Evolutionary conservation across 2,888 invertebrate species (phyloP).

Genomic region (Ophonus ardosiacus): DNA sequence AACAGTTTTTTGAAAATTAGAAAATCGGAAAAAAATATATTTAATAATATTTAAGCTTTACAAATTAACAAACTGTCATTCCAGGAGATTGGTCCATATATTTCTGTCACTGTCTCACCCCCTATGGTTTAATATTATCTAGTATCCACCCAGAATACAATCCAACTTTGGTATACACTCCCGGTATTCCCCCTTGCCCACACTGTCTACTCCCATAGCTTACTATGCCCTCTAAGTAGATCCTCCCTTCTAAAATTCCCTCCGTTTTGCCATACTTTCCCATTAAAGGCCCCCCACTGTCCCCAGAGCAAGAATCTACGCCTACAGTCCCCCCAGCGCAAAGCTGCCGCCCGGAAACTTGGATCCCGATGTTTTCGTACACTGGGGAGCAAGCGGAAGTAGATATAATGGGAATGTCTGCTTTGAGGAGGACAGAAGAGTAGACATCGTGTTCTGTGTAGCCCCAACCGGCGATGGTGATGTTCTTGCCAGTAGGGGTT

Average conservation of each 20-base stretch:
- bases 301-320: conserved; percentile 86
- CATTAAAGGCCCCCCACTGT: conserved; percentile 89
- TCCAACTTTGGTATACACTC: conserved; percentile 71
- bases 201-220: conserved; percentile 65
- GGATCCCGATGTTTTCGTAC: conserved; percentile 75
- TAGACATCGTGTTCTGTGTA: conserved; percentile 73
- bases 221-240: conserved; percentile 82
- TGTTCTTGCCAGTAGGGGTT: conserved; percentile 66
- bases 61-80: too few species aligned
- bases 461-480: conserved; percentile 78
- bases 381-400: conserved; percentile 77
- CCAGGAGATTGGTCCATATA: too few species aligned
- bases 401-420: conserved; percentile 79
- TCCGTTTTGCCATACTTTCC: conserved; percentile 74
- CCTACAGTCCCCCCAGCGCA: conserved; percentile 84
- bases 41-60: too few species aligned
- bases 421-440: conserved; percentile 74
- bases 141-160: conserved; percentile 81
- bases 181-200: conserved; percentile 71
- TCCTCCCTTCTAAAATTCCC: conserved; percentile 70
- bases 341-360: conserved; percentile 78
- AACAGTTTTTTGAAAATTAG: too few species aligned
- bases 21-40: too few species aligned
- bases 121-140: conserved; percentile 72
- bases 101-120: too few species aligned